Evolutionary conservation across 1,140 invertebrate species (phyloP).

Genomic region (Zaprionus inermis): DNA sequence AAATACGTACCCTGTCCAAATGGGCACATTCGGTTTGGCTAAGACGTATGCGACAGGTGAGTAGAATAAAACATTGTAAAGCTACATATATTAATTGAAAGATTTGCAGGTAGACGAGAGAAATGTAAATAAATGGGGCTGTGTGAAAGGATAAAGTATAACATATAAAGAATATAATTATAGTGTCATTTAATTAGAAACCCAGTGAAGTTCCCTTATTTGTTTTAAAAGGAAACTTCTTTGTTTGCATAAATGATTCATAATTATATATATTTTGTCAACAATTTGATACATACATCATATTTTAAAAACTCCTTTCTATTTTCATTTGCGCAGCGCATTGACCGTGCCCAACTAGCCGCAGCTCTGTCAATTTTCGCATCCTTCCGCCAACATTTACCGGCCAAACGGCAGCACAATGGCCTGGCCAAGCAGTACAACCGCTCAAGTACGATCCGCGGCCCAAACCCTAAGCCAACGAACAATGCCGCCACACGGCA

Average conservation of each 20-base stretch:
- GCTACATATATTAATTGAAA: background rate
- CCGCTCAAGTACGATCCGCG: constrained; percentile 5
- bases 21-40: background rate
- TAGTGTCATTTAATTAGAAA: too few relatives aligned
- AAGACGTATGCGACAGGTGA: background rate
- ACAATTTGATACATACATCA: background rate
- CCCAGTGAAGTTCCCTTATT: too few relatives aligned
- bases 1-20: constrained; percentile 3
- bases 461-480: constrained; percentile 43
- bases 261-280: too few relatives aligned
- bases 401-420: constrained; percentile 62
- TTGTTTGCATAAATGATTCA: background rate
- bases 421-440: constrained; percentile 35
- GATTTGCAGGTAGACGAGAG: background rate
- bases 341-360: background rate
- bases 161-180: too few relatives aligned
- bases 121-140: too few relatives aligned
- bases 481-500: constrained; percentile 69
- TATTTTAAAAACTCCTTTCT: background rate
- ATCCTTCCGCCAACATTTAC: constrained; percentile 29
- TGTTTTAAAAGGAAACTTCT: too few relatives aligned
- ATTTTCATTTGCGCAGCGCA: constrained; percentile 7
- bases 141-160: too few relatives aligned
- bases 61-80: background rate
- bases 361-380: constrained; percentile 20